Evolutionary conservation across 2,113 vertebrate genomes (phyloP).

Genomic region (Lamprologus tigripictilis): DNA sequence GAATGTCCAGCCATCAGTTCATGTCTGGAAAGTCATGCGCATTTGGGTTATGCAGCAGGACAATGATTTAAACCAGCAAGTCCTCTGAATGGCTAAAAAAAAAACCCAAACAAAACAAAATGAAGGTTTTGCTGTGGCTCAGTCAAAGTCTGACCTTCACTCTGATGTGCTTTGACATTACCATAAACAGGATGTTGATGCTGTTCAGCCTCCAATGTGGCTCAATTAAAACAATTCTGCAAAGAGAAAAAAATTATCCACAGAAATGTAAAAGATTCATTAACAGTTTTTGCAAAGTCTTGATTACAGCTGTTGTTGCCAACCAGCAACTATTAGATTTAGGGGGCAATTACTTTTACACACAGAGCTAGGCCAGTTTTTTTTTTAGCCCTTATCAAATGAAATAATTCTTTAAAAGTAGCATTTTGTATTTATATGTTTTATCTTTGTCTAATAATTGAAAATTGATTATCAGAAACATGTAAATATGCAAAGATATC

Average conservation of each 20-base stretch:
- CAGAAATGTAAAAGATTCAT: background rate
- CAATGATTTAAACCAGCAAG: background rate
- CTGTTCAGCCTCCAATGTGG: background rate
- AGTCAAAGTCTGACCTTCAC: background rate
- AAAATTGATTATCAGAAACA: background rate
- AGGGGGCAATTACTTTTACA: background rate
- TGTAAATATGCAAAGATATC: background rate
- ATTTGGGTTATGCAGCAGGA: background rate
- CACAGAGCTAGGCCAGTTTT: background rate
- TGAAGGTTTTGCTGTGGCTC: background rate
- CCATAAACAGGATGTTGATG: background rate
- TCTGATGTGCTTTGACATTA: background rate
- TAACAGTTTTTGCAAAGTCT: background rate
- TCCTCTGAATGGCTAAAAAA: background rate
- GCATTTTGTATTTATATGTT: background rate
- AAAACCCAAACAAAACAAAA: accelerated
- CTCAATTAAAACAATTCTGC: background rate
- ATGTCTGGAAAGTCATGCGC: background rate
- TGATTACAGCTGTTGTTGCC: background rate
- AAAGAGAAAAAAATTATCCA: background rate
- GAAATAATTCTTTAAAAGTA: background rate
- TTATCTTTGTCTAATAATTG: background rate
- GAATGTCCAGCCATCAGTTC: background rate
- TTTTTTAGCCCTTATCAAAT: background rate
- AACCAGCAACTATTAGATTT: background rate